Base-by-base conservation (phyloP, 2,888 invertebrate species). In the Ceraclea dissimilis region DNA sequence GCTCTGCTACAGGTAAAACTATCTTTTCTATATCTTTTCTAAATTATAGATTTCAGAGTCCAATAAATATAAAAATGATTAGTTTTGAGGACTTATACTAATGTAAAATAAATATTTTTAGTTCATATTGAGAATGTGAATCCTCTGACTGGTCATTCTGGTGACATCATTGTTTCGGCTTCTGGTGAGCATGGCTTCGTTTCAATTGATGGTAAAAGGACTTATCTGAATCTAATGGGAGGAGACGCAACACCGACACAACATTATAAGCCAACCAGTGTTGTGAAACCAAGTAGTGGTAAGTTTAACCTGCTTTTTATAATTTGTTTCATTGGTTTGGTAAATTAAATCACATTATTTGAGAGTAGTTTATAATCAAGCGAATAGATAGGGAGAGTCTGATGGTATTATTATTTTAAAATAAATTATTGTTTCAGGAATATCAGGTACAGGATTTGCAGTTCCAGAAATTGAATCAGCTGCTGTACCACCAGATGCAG, bases 181-280 rank as follows among this genome's bases (percentile, higher is more conserved):
- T 82, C 86, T 5, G 88, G 88, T 17, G 85, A 86, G 49, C 87
- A 92, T 66, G 89, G 91, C 21, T 93, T 90, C 71, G 93, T 93
- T 16, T 93, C 91, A 20, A 93, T 93, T 57, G 93, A 93, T 68
- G 93, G 93, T 34, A 90, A 93, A 73, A 78, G 91, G 65, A 93
- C 92, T 0, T 92, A 93, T 68, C 79, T 93, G 64, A 90, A 91
- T 74, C 76, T 93, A 44, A 90, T 92, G 69, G 90, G 88, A 60
- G 69, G 67, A 1, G 65, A 63, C 19, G 65, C 64, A 33, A 65
- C 64, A 26, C 65, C 71, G 1, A 66, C 71, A 43, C 59, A 58
- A 43, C 58, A 49, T 63, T 69, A 65, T 52, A 68, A 60, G 57
- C 76, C 70, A 16, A 72, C 63, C 18, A 68, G 68, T 13, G 67